Conservation (phyloP, 2,888 invertebrate genomes). For the Pristionchus entomophagus region DNA sequence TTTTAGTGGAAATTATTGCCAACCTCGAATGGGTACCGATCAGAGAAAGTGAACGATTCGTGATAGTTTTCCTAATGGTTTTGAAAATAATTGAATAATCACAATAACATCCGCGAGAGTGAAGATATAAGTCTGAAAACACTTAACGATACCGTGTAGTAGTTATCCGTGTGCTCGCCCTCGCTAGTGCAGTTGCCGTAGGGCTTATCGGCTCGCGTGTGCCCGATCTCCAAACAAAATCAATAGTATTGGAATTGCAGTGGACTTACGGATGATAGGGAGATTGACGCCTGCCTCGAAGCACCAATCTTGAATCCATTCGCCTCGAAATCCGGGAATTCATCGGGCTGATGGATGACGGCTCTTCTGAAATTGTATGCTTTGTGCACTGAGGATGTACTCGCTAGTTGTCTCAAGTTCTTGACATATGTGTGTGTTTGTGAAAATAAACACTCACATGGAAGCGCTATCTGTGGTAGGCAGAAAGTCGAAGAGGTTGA, state of each 20-base stretch:
- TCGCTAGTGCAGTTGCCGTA: background rate
- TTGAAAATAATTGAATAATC: too few relatives aligned
- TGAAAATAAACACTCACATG: background rate
- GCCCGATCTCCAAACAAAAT: too few relatives aligned
- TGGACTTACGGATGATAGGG: background rate
- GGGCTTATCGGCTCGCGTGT: background rate
- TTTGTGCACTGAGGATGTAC: background rate
- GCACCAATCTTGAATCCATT: background rate
- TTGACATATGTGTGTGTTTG: too few relatives aligned
- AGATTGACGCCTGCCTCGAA: background rate
- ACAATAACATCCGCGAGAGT: too few relatives aligned
- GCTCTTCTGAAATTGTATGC: background rate
- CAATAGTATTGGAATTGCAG: background rate
- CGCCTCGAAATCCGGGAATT: background rate
- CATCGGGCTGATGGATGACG: background rate
- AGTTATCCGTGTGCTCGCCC: background rate
- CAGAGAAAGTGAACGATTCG: too few relatives aligned
- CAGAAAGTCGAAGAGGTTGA: conserved; percentile 24
- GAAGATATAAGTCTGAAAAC: too few relatives aligned
- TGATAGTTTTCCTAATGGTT: too few relatives aligned
- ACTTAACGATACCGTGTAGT: background rate
- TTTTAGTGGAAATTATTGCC: too few relatives aligned
- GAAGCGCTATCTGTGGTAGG: background rate
- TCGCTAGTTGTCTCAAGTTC: background rate
- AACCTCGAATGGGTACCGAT: too few relatives aligned